Base-by-base conservation (phyloP, 2,797 vertebrate species). In the Morelia viridis region DNA sequence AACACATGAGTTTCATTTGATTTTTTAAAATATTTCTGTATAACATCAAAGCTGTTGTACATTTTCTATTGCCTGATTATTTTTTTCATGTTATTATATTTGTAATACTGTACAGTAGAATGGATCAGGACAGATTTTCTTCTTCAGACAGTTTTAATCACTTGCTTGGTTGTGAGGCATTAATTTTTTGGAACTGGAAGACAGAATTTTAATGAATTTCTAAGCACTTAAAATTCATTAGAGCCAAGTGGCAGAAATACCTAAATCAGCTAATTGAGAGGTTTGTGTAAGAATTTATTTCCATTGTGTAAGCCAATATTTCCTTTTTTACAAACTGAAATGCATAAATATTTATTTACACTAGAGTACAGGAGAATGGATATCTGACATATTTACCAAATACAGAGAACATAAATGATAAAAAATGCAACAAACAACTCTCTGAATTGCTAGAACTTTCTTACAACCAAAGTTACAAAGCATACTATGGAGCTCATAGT, bases 11-110 rank as follows among this genome's bases (percentile, higher is more conserved):
- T 95, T 95, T 90, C 91, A 94, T 95, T 96, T 97, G 85, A 95
- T 90, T 96, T 96, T 97, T 95, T 96, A 96, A 3, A 97, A 97
- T 96, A 95, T 96, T 97, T 96, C 76, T 97, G 96, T 97, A 96
- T 97, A 97, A 97, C 97, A 97, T 97, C 97, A 98, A 98, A 98
- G 97, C 96, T 96, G 97, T 97, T 97, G 97, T 97, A 97, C 96
- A 97, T 97, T 98, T 98, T 97, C 97, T 97, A 97, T 97, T 97
- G 97, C 97, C 96, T 97, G 96, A 93, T 97, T 96, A 93, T 96
- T 95, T 91, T 95, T 97, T 96, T 96, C 97, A 96, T 95, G 95
- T 97, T 96, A 98, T 96, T 95, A 89, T 96, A 96, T 97, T 97
- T 97, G 96, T 97, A 97, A 97, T 97, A 96, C 95, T 98, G 97